These are phyloP conservation scores for Bovichtus variegatus DNA, from an alignment of 2,797 vertebrate species.

Conservation along the genomic window DNA sequence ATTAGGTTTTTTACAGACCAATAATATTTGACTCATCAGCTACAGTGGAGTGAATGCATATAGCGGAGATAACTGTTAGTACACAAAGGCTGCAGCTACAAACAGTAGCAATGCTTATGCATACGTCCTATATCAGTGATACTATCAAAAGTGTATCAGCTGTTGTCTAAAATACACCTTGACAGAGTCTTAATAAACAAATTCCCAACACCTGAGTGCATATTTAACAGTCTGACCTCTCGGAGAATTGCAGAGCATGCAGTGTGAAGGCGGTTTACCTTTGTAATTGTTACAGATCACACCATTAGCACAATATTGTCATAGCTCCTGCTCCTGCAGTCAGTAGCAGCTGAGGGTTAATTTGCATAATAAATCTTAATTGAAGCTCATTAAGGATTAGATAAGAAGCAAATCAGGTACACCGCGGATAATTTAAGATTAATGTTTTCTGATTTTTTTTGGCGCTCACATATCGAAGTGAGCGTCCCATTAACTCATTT, in stretches of 20 bases:
- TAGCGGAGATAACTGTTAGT: background rate
- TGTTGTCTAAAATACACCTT: conserved; percentile 9
- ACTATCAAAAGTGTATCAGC: background rate
- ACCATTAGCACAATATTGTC: conserved; percentile 87
- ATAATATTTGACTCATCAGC: background rate
- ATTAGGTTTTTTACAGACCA: background rate
- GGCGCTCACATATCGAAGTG: conserved; percentile 38
- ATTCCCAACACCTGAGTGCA: conserved; percentile 54
- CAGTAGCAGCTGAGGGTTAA: conserved; percentile 86
- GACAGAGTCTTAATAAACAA: conserved; percentile 22
- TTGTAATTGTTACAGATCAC: conserved; percentile 88
- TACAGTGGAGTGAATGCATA: background rate
- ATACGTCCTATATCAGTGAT: background rate
- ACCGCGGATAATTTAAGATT: conserved; percentile 83
- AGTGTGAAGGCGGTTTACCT: conserved; percentile 81
- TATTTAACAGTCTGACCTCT: conserved; percentile 64
- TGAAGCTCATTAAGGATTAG: conserved; percentile 88
- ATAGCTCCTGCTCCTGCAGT: conserved; percentile 85
- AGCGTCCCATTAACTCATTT: conserved; percentile 47
- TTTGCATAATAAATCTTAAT: conserved; percentile 91
- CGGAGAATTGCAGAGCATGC: conserved; percentile 45
- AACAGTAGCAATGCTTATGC: background rate
- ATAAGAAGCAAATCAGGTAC: conserved; percentile 89
- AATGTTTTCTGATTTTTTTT: conserved; percentile 77
- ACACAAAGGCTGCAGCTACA: background rate